Evolutionary conservation across 2,113 vertebrate species (phyloP), one percentile per base, ranked within the genome.

Genomic region (Pseudorectes ferrugineus): DNA sequence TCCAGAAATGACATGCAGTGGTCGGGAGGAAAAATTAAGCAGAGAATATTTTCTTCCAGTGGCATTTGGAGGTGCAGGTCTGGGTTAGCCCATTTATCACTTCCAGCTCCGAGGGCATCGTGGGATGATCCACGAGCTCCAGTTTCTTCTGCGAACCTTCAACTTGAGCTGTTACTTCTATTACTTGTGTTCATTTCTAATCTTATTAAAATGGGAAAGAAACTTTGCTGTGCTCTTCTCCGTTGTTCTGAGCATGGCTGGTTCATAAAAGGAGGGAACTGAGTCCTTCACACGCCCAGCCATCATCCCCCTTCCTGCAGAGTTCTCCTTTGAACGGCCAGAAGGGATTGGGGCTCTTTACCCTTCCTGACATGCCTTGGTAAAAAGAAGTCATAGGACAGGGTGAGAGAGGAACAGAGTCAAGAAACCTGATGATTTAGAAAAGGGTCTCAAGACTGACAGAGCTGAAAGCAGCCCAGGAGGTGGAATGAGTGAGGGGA

Each of bases 231-330:
- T 48, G 25, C 33, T 71, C 28, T 5, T 29, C 59, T 65, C 28
- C 4, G 1, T 36, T 63, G 35, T 15, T 81, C 45, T 28, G 28
- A 52, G 43, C 3, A 5, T 26, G 43, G 13, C 29, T 78, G 40
- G 46, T 18, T 54, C 38, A 5, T 29, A 22, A 48, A 58, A 62
- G 31, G 28, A 62, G 62, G 66, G 36, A 61, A n/a, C 8, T 1
- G 4, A 63, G 38, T 31, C 14, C 31, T 58, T 77, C 25, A 12
- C 1, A 1, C 36, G 4, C 48, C 68, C 62, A 9, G 15, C 15
- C 1, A 0, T 28, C 48, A 5, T 31, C 52, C 42, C 52, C 48
- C 29, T 46, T 15, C 16, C 3, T 10, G 16, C 4, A 9, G 18
- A 11, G n/a, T 9, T 73, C 63, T 76, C 24, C 36, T 11, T 0